A percentile compares a stretch with the other conserved stretches of the same genome.
Conservation (phyloP, 2,888 invertebrate genomes). For the Aphidoletes aphidimyza region DNA sequence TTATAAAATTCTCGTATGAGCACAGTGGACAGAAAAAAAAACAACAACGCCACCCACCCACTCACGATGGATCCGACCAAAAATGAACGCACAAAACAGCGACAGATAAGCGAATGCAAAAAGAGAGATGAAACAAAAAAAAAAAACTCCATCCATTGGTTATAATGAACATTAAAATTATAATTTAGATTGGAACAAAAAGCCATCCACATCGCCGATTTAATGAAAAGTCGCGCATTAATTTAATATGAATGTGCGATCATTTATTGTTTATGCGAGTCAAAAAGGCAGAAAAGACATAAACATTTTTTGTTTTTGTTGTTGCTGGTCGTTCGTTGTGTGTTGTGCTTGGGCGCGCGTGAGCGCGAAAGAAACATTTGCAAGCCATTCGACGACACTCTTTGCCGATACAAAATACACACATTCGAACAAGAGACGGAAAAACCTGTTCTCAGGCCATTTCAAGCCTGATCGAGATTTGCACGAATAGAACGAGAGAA, state of each 20-base stretch:
- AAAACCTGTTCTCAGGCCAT: slow-evolving; percentile 41
- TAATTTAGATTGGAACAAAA: slow-evolving; percentile 53
- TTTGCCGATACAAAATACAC: not conserved
- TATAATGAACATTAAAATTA: slow-evolving; percentile 52
- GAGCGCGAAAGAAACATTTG: not conserved
- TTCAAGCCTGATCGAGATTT: slow-evolving; percentile 4
- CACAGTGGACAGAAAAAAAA: not conserved
- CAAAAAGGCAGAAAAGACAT: slow-evolving; percentile 48
- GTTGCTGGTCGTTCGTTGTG: no score
- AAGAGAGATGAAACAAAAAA: not conserved
- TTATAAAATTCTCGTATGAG: not conserved
- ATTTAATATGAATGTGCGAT: slow-evolving; percentile 54
- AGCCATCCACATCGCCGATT: slow-evolving; percentile 28
- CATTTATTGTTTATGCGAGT: slow-evolving; percentile 54
- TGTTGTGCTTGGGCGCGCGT: not conserved
- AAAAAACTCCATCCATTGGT: slow-evolving; percentile 1
- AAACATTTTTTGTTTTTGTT: not conserved
- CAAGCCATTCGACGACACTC: no score
- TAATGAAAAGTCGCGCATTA: slow-evolving; percentile 53
- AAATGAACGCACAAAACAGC: slow-evolving; percentile 5
- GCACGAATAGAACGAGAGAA: slow-evolving; percentile 23
- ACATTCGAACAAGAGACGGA: not conserved
- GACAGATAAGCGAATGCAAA: not conserved
- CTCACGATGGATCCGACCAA: not conserved
- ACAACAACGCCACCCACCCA: slow-evolving; percentile 26